phyloP scores from a whole-genome alignment of 2,888 invertebrate species.

The Strigamia transsilvanica region DNA sequence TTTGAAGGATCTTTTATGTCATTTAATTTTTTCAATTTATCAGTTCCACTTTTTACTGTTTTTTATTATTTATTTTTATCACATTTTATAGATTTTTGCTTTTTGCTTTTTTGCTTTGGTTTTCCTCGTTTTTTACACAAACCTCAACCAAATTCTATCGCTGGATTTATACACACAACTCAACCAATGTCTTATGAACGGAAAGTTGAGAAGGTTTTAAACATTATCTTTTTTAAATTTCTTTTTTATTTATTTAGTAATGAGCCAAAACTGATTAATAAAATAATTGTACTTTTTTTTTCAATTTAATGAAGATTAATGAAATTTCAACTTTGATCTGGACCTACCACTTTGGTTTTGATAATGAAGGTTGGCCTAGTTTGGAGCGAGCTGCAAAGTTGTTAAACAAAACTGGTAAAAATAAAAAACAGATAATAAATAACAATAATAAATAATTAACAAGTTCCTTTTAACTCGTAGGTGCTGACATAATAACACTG shows the following conservation, averaged over 20 bases:
- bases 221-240: neutral
- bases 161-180: conserved; percentile 50
- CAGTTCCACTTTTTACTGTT: no score
- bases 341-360: conserved; percentile 66
- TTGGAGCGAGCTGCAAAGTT: conserved; percentile 62
- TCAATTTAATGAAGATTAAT: conserved; percentile 50
- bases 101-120: no score
- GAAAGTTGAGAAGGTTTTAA: neutral
- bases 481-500: conserved; percentile 64
- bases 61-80: no score
- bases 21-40: conserved; percentile 14
- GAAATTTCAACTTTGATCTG: conserved; percentile 63
- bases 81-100: no score
- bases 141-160: conserved; percentile 42
- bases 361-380: conserved; percentile 65
- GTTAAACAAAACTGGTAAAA: conserved; percentile 62
- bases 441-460: neutral
- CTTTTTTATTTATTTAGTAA: neutral
- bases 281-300: neutral
- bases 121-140: conserved; percentile 52
- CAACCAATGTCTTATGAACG: neutral
- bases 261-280: neutral
- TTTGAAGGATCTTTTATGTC: neutral
- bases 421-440: no score
- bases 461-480: conserved; percentile 58